Base-by-base conservation (phyloP, 2,888 invertebrate species). In the Tetragonula carbonaria region DNA sequence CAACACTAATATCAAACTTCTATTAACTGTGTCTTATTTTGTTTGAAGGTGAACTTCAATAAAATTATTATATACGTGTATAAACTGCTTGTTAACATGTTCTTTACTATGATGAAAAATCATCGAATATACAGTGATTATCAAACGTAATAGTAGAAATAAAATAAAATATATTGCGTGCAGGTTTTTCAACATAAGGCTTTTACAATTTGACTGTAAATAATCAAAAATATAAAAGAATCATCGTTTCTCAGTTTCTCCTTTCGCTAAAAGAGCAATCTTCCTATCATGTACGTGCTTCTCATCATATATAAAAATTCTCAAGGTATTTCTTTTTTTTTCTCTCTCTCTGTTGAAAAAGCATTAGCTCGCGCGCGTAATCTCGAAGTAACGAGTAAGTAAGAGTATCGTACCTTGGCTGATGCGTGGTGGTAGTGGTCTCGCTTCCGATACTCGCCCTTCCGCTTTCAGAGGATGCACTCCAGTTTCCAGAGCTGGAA, bases 401-500 rank as follows among this genome's bases (percentile, higher is more conserved):
- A 68, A 23, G 21, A 50, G 13, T 45, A 8, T 28, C 75, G 51
- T 76, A 94, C 93, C 93, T 94, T 23, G 94, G 94, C 78, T 94
- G 94, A 84, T 94, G 93, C 18, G 97, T 96, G 11, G 96, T 96
- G 1, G 95, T 95, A 82, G 97, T 97, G 71, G 97, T 97, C 95
- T 98, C 98, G 72, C 98, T 98, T 85, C 97, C 98, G 83, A 98
- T 97, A 77, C 98, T 98, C 8, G 98, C 97, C 84, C 98, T 95
- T 33, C 98, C 98, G 76, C 98, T 98, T 94, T 98, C 98, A 0
- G 98, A 98, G 93, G 98, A 98, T 2, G 98, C 98, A 89, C 98
- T 98, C 99, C 99, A 99, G 95, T 99, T 98, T 62, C 99, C 99
- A 91, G 98, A 97, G 21, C 98, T 98, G 2, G 98, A 98, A 95